Base-by-base conservation (phyloP, 2,113 vertebrate genomes). In the Tragelaphus buxtoni region DNA sequence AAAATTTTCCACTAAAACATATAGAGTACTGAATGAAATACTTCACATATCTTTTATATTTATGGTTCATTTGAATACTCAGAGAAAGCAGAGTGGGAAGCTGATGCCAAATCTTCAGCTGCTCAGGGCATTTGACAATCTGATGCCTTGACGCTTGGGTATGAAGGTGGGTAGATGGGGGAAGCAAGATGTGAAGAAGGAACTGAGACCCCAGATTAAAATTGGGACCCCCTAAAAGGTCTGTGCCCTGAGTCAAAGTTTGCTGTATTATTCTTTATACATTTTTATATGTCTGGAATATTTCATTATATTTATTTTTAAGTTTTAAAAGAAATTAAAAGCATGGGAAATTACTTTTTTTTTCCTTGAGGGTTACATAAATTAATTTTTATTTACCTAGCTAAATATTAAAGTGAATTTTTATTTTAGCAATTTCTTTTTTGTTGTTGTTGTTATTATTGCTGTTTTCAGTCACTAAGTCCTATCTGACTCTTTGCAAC, bases 401-500 rank as follows among this genome's bases (percentile, higher is more conserved):
- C 77, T 95, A 91, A 93, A 91, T 61, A 63, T 32, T 32, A 88
- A n/a, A 74, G 35, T 93, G 16, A 89, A 60, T n/a, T 79, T 90
- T 80, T 77, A 76, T 89, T 88, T 90, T 91, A 84, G 58, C 11
- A 39, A 42, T 65, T 84, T 79, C 17, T 17, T 39, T 39, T 39
- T 39, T 39, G 1, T 39, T 39, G 4, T 39, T 39, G 4, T 39
- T 4, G 39, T 39, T 39, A 39, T 39, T 39, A 4, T 39, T 39
- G 39, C 39, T 39, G 39, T 39, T 39, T 39, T 39, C 39, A 39
- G 39, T 39, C 39, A 39, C 4, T 39, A 39, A 39, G 39, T 39
- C 39, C 39, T 39, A 39, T 39, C 39, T 39, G 39, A 39, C 39
- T 39, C 39, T 39, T 39, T 39, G 39, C 39, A 39, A 39, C 39